phyloP scores from a whole-genome alignment of 2,113 vertebrate genomes.

The Cnemophilus loriae region DNA sequence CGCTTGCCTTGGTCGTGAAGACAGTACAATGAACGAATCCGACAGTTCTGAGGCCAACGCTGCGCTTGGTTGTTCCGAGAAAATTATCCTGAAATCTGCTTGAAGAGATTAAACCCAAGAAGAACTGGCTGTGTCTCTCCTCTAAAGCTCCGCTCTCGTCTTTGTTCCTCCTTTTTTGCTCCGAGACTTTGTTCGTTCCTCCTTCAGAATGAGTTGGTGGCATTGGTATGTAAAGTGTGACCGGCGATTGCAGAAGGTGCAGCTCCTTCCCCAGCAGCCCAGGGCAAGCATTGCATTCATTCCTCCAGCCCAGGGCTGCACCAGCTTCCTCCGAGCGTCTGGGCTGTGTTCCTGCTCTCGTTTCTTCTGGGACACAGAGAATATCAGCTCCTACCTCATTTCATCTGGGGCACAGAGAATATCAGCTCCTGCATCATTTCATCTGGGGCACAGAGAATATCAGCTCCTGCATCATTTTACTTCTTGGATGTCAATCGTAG shows the following conservation, averaged over 20 bases:
- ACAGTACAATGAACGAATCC: background rate
- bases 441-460: background rate
- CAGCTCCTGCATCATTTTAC: background rate
- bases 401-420: background rate
- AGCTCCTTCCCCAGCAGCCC: background rate
- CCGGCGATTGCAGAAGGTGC: background rate
- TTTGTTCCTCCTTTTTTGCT: background rate
- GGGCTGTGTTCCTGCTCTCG: background rate
- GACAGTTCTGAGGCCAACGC: conserved; percentile 32
- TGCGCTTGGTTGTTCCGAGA: background rate
- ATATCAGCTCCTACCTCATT: background rate
- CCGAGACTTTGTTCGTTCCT: background rate
- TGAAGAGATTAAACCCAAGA: conserved; percentile 56
- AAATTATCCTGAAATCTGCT: conserved; percentile 51
- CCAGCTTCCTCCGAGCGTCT: background rate
- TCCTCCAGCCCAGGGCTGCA: background rate
- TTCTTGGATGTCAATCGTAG: background rate
- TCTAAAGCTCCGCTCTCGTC: background rate
- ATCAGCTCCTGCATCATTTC: background rate
- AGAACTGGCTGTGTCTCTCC: conserved; percentile 66
- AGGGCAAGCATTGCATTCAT: background rate
- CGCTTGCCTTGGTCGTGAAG: conserved; percentile 5
- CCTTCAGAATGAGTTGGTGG: background rate
- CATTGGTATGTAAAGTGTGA: conserved; percentile 35
- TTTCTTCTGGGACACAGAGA: background rate